A percentile compares a stretch with the other conserved stretches of the same genome.
Conservation (phyloP, 2,888 invertebrate species). For the Dryocosmus kuriphilus region DNA sequence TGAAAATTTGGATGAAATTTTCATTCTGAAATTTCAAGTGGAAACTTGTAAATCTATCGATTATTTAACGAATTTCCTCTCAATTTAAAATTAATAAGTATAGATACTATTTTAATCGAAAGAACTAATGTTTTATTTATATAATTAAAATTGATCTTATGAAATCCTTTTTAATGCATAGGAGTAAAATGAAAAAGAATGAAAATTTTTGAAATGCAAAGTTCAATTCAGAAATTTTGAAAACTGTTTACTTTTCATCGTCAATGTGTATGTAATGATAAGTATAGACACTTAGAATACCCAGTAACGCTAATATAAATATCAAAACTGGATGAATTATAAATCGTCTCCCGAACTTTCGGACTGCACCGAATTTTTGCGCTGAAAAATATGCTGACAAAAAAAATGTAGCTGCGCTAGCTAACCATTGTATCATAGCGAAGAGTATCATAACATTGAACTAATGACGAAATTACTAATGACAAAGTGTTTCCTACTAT, state of each 20-base stretch:
- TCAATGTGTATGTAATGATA: slow-evolving; percentile 2
- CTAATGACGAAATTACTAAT: slow-evolving; percentile 3
- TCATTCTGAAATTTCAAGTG: too few relatives aligned
- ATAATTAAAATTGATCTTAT: neutral
- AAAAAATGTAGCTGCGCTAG: slow-evolving; percentile 12
- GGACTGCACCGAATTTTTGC: too few relatives aligned
- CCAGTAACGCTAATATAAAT: neutral
- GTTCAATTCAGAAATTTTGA: too few relatives aligned
- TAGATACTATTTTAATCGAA: neutral
- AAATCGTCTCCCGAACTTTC: neutral
- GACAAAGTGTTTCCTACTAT: slow-evolving; percentile 7
- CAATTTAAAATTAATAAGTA: too few relatives aligned
- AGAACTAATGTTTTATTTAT: neutral
- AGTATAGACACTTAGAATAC: neutral
- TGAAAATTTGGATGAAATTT: too few relatives aligned
- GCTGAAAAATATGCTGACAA: slow-evolving; percentile 31
- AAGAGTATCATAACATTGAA: neutral
- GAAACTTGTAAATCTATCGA: too few relatives aligned
- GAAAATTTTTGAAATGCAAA: too few relatives aligned
- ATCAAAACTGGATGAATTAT: neutral
- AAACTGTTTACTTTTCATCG: neutral
- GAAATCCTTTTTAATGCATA: too few relatives aligned
- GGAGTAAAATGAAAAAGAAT: too few relatives aligned
- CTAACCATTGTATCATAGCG: slow-evolving; percentile 27
- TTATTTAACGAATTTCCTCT: too few relatives aligned